phyloP scores from a whole-genome alignment of 53 echinoderm and acorn worm genomes.

The Arbacia lixula region DNA sequence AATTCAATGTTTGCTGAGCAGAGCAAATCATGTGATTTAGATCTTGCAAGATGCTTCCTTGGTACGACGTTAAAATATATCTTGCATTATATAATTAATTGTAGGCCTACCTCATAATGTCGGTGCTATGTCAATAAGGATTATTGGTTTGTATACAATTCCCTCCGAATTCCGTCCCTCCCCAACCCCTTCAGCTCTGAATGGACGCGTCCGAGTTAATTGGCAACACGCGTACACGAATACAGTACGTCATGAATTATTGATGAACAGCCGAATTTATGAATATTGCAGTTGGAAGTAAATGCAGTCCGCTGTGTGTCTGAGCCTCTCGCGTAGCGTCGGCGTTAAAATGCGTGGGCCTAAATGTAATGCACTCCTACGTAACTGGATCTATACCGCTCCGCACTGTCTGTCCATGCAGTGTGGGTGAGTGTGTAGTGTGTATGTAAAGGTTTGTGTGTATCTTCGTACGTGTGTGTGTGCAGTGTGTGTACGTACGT shows the following conservation, averaged over 20 bases:
- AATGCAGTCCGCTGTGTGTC: slow-evolving; percentile 34
- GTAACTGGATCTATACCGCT: no score
- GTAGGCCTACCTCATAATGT: no score
- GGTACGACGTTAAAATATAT: no score
- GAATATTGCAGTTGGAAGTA: slow-evolving; percentile 56
- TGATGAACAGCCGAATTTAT: slow-evolving; percentile 55
- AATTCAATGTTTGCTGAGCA: no score
- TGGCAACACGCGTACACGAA: slow-evolving; percentile 61
- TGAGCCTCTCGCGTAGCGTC: background rate
- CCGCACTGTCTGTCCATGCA: no score
- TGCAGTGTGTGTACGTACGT: background rate
- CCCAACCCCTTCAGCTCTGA: background rate
- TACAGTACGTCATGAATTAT: slow-evolving; percentile 61
- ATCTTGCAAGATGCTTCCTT: no score
- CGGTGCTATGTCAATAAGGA: no score
- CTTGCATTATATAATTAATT: no score
- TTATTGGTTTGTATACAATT: background rate
- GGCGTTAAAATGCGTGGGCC: slow-evolving; percentile 20
- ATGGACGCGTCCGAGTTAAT: slow-evolving; percentile 52
- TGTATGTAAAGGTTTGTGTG: background rate
- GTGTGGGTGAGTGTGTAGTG: background rate
- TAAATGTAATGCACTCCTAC: background rate
- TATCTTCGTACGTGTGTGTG: background rate
- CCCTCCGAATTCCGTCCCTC: background rate
- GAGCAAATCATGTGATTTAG: no score